Evolutionary conservation across 2,113 vertebrate genomes (phyloP), one percentile per base, ranked within the genome.

Genomic region (Hepsetus odoe): DNA sequence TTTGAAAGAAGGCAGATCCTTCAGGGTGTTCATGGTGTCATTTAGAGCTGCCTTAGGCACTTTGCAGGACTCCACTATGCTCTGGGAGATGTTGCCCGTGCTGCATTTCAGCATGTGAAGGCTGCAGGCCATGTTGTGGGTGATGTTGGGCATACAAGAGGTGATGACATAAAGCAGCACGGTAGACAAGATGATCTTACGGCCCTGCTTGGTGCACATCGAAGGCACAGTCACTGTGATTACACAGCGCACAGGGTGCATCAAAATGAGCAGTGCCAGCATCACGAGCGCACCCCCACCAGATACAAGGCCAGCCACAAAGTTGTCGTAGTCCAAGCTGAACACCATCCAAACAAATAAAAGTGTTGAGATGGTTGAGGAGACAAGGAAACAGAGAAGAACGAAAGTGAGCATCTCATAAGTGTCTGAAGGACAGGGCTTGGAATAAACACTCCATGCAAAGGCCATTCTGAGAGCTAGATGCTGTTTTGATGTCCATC

Each of bases 211-310:
- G 0, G 91, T 94, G 20, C 94, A 92, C 5, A 95, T 24, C 0
- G 87, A 92, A 0, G 93, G 94, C 78, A 93, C 74, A 0, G 87
- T 83, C 55, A 94, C 91, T 0, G 82, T 93, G 80, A 94, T 89
- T 35, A 92, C 85, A 77, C 94, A 95, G 20, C 94, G 93, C 24
- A 86, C 69, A 0, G 94, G 94, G 44, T 92, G 91, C 49, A 93
- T 85, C 56, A 94, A 26, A 24, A 90, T 64, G 35, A 95, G 90
- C 11, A 73, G 58, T 33, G 91, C 83, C 62, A 91, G 87, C 38
- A 89, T 74, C 62, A 94, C 73, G 30, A 90, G 71, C 0, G 88
- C 87, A 44, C 90, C 86, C 55, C 79, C 42, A 4, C 72, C 0
- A 0, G 91, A 73, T 74, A 64, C 16, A 0, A 24, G 1, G 5